These are phyloP conservation scores for Ephestia elutella DNA, from an alignment of 1,140 invertebrate species.

Conservation along the genomic window DNA sequence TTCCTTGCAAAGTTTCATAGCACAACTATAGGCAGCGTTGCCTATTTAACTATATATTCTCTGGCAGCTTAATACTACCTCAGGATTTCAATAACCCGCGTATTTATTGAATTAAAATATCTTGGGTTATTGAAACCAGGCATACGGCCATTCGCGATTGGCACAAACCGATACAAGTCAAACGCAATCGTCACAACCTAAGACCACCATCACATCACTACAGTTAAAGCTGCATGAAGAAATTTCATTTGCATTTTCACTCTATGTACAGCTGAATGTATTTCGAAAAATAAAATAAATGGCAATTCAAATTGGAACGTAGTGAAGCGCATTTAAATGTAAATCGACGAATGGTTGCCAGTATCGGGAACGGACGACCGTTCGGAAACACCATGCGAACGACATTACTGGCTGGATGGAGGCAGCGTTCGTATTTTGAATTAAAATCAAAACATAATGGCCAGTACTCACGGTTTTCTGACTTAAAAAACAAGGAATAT, in stretches of 20 bases:
- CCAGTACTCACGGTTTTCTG: not conserved
- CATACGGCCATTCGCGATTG: constrained; percentile 15
- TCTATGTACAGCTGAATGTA: not conserved
- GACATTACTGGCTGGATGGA: constrained; percentile 11
- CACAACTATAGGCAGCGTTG: not conserved
- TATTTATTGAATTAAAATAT: not conserved
- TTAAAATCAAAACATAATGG: not conserved
- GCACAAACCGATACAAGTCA: constrained; percentile 19
- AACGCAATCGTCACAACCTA: constrained; percentile 17
- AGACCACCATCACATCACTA: constrained; percentile 11
- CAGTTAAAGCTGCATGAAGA: constrained; percentile 1
- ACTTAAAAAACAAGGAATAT: not conserved
- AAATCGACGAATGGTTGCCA: constrained; percentile 31
- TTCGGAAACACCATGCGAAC: constrained; percentile 51
- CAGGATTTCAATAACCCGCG: not conserved
- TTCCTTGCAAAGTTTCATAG: not conserved
- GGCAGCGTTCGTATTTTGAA: constrained; percentile 12
- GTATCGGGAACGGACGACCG: constrained; percentile 27
- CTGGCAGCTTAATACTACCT: constrained; percentile 8
- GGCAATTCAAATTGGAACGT: constrained; percentile 12
- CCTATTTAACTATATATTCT: not conserved
- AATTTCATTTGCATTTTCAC: not conserved
- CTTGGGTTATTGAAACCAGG: not conserved
- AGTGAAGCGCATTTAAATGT: constrained; percentile 6
- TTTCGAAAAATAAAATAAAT: constrained; percentile 7